Base-by-base conservation (phyloP, 2,888 invertebrate species). In the Pseudeuparius sepicola region DNA sequence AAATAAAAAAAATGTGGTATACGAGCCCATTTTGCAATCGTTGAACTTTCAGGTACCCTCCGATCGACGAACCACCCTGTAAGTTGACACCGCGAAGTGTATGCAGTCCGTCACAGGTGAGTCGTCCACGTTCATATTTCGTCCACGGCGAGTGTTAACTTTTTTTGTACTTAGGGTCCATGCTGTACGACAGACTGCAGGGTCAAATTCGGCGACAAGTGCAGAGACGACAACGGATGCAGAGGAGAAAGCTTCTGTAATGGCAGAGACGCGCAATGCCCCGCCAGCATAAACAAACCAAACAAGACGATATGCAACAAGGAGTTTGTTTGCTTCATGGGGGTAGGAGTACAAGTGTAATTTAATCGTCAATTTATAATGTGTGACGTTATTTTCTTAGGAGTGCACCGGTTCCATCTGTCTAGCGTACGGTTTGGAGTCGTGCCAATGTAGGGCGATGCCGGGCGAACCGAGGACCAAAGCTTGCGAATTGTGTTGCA, bases 341-440 rank as follows among this genome's bases (percentile, higher is more conserved):
- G 96, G 60, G 88, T 89, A 61, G 73, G 81, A 71, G 24, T n/a
- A 9, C 6, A 18, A 15, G 12, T 26, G 26, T 6, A n/a, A n/a
- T n/a, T n/a, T n/a, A n/a, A n/a, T n/a, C 9, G 10, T 31, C n/a
- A 4, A 18, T 31, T 9, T 42, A 37, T 31, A 34, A 24, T 30
- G 7, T 20, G n/a, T n/a, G n/a, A n/a, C n/a, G n/a, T n/a, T n/a
- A n/a, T 39, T 45, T 46, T 55, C 54, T 14, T 55, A 85, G 85
- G 87, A 93, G 62, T 97, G 97, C 58, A 92, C 92, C 0, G 94
- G 93, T 1, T 94, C 94, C n/a, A 93, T 98, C 56, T 98, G 97
- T 66, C 71, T 93, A 49, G 89, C 89, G 3, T 94, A 94, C 59
- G 90, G 92, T 7, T 71, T 97, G 62, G 89, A 93, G 64, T 94